These are phyloP conservation scores for Spinus pinus DNA, from an alignment of 2,797 vertebrate genomes.

Conservation along the genomic window DNA sequence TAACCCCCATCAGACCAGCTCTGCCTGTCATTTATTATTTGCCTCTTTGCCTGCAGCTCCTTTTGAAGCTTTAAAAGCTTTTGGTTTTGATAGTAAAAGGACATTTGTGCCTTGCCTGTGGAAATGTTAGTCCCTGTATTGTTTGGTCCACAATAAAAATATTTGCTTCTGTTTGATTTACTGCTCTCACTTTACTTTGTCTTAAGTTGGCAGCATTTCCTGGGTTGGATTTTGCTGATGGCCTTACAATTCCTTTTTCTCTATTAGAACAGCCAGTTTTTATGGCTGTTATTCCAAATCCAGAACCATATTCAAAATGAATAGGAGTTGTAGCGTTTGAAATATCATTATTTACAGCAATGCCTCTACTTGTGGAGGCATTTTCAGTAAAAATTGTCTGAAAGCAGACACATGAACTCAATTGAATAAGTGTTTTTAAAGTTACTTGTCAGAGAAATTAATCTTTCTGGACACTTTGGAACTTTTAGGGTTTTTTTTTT, in stretches of 20 bases:
- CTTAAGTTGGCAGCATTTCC: slow-evolving; percentile 48
- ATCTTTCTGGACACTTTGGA: slow-evolving; percentile 18
- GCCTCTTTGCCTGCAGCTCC: slow-evolving; percentile 11
- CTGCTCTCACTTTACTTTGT: slow-evolving; percentile 48
- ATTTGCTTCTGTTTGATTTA: slow-evolving; percentile 52
- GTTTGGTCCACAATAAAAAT: slow-evolving; percentile 49
- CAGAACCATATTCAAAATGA: slow-evolving; percentile 36
- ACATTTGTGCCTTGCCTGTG: slow-evolving; percentile 38
- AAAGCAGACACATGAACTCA: slow-evolving; percentile 52
- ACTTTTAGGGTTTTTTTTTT: slow-evolving; percentile 9
- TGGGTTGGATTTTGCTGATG: slow-evolving; percentile 51
- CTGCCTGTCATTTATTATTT: slow-evolving; percentile 17
- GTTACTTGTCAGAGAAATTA: slow-evolving; percentile 41
- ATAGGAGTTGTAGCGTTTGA: slow-evolving; percentile 19
- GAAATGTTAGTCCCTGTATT: slow-evolving; percentile 28
- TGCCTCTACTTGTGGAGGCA: slow-evolving; percentile 28
- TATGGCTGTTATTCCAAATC: slow-evolving; percentile 36
- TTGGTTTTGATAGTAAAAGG: slow-evolving; percentile 41
- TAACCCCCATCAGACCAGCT: background rate
- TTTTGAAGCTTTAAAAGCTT: slow-evolving; percentile 58
- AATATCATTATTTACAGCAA: slow-evolving; percentile 60
- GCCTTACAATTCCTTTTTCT: slow-evolving; percentile 26
- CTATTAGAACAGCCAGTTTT: background rate
- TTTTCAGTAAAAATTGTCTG: slow-evolving; percentile 45
- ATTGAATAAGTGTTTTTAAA: slow-evolving; percentile 47